A percentile compares a stretch with the other conserved stretches of the same genome.
Conservation (phyloP, 2,113 vertebrate genomes). For the Neolamprologus devosi region DNA sequence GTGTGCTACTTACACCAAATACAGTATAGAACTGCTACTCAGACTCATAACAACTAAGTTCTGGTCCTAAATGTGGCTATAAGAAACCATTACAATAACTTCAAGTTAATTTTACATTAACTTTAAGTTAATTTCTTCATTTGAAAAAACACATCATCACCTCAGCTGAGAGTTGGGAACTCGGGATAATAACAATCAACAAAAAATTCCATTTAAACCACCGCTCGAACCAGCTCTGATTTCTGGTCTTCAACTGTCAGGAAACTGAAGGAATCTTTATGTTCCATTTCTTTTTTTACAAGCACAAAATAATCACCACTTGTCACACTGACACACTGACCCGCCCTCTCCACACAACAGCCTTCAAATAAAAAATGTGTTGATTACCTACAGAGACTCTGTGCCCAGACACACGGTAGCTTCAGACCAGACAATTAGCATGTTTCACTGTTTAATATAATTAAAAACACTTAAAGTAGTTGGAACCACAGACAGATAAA, state of each 20-base stretch:
- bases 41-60: background rate
- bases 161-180: background rate
- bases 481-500: background rate
- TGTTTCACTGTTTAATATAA: conserved; percentile 9
- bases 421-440: conserved; percentile 35
- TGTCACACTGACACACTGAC: conserved; percentile 27
- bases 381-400: conserved; percentile 38
- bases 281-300: conserved; percentile 34
- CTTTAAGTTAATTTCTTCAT: background rate
- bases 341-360: background rate
- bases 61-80: background rate
- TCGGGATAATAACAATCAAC: background rate
- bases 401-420: background rate
- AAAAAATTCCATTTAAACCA: background rate
- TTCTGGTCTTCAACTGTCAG: background rate
- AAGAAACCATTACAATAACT: background rate
- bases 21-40: background rate
- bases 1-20: background rate
- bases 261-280: background rate
- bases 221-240: background rate
- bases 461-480: conserved; percentile 1
- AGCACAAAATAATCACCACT: conserved; percentile 26
- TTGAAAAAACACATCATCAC: background rate
- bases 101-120: background rate
- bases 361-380: conserved; percentile 44